Percentiles rank a stretch among this genome's conserved stretches.
These are phyloP conservation scores for Petrophora chlorosata DNA, from an alignment of 2,888 invertebrate species.

Conservation along the genomic window DNA sequence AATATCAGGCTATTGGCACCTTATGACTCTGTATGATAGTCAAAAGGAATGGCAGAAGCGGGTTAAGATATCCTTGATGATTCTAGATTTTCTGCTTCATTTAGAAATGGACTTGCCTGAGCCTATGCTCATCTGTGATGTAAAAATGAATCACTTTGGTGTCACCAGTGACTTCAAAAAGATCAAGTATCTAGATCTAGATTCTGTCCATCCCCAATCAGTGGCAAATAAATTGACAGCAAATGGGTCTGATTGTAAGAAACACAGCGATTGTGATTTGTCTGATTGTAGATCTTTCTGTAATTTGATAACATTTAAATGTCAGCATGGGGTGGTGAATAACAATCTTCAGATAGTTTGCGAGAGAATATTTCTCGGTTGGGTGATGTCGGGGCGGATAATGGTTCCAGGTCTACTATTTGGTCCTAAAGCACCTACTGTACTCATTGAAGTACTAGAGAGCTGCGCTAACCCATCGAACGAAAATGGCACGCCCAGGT, in stretches of 20 bases:
- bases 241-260: slow-evolving; percentile 74
- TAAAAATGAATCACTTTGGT: slow-evolving; percentile 87
- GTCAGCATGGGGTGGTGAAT: slow-evolving; percentile 82
- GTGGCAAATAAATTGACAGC: slow-evolving; percentile 76
- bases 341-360: slow-evolving; percentile 88
- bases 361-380: slow-evolving; percentile 86
- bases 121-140: slow-evolving; percentile 87
- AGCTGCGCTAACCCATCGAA: slow-evolving; percentile 83
- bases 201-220: slow-evolving; percentile 84
- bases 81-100: slow-evolving; percentile 84
- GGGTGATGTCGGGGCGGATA: slow-evolving; percentile 84
- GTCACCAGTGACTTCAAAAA: slow-evolving; percentile 74
- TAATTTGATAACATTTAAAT: slow-evolving; percentile 74
- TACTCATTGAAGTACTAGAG: slow-evolving; percentile 81
- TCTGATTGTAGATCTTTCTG: slow-evolving; percentile 87
- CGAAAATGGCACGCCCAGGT: slow-evolving; percentile 71
- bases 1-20: slow-evolving; percentile 76
- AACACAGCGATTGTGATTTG: slow-evolving; percentile 86
- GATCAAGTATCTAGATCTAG: slow-evolving; percentile 86
- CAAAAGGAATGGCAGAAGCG: slow-evolving; percentile 83
- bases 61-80: slow-evolving; percentile 82
- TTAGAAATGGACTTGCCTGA: slow-evolving; percentile 84
- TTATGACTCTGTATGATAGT: slow-evolving; percentile 78
- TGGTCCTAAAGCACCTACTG: slow-evolving; percentile 83
- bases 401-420: slow-evolving; percentile 85